Percentiles rank a stretch among this genome's conserved stretches.
Evolutionary conservation across 2,797 vertebrate species (phyloP).

Genomic region (Pantherophis alleghaniensis): DNA sequence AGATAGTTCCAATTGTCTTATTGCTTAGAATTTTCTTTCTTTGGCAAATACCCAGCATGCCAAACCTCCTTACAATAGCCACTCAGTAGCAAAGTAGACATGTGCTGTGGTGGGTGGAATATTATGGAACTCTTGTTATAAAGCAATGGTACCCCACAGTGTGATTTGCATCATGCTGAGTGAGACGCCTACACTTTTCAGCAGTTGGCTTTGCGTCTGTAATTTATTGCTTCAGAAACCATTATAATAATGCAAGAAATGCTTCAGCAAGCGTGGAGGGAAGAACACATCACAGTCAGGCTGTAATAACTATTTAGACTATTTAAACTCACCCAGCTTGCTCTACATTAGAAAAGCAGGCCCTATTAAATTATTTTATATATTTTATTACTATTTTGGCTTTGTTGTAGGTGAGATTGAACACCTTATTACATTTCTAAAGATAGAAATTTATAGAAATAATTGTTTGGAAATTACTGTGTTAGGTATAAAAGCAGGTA

Average conservation of each 20-base stretch:
- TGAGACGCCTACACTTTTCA: constrained; percentile 63
- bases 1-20: background rate
- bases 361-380: constrained; percentile 60
- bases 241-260: constrained; percentile 70
- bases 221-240: constrained; percentile 71
- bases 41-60: background rate
- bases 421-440: constrained; percentile 48
- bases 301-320: constrained; percentile 71
- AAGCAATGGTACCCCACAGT: constrained; percentile 47
- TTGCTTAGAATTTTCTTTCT: constrained; percentile 8
- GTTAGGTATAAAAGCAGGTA: constrained; percentile 30
- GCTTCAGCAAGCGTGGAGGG: constrained; percentile 59
- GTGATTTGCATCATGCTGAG: constrained; percentile 63
- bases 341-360: constrained; percentile 67
- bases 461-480: constrained; percentile 51
- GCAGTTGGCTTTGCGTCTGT: constrained; percentile 59
- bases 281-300: constrained; percentile 69
- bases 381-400: constrained; percentile 55
- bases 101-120: constrained; percentile 38
- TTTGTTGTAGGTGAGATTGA: constrained; percentile 54
- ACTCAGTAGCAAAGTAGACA: constrained; percentile 2
- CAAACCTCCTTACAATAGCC: constrained; percentile 27
- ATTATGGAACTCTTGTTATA: constrained; percentile 52
- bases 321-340: constrained; percentile 68
- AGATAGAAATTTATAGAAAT: constrained; percentile 37